These are phyloP conservation scores for Anoplopoma fimbria DNA, from an alignment of 2,113 vertebrate genomes.

Conservation along the genomic window DNA sequence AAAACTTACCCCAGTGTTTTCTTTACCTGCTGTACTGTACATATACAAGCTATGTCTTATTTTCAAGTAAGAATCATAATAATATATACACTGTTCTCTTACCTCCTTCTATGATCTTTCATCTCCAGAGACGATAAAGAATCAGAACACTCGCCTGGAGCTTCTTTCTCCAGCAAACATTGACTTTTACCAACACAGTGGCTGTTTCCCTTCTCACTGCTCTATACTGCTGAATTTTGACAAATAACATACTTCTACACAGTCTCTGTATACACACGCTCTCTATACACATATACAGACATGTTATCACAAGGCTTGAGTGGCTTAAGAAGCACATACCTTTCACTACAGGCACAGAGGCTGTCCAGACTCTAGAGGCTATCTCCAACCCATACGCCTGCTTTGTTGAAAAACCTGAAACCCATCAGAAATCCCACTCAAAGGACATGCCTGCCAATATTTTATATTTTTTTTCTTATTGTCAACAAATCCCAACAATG, in stretches of 20 bases:
- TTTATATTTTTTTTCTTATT: background rate
- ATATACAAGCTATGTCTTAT: background rate
- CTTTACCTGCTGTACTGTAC: background rate
- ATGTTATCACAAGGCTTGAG: background rate
- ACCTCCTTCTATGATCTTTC: background rate
- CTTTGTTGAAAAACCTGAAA: slow-evolving; percentile 71
- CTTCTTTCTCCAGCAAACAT: background rate
- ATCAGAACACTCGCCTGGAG: background rate
- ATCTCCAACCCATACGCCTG: slow-evolving; percentile 60
- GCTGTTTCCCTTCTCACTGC: background rate
- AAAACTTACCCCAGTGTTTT: background rate
- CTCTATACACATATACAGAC: background rate
- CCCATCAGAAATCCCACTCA: slow-evolving; percentile 1
- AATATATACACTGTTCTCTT: background rate
- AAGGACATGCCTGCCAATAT: background rate
- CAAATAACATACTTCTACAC: background rate
- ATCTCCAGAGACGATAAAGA: background rate
- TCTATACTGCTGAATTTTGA: background rate
- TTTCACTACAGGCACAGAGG: slow-evolving; percentile 76
- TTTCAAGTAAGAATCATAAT: slow-evolving; percentile 1
- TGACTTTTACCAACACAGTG: background rate
- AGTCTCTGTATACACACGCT: background rate
- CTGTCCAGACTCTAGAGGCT: slow-evolving; percentile 77
- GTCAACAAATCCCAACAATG: background rate
- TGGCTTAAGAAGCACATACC: slow-evolving; percentile 45